Evolutionary conservation across 2,888 invertebrate genomes (phyloP), one percentile per base, ranked within the genome.

Genomic region (Amaurobius ferox): DNA sequence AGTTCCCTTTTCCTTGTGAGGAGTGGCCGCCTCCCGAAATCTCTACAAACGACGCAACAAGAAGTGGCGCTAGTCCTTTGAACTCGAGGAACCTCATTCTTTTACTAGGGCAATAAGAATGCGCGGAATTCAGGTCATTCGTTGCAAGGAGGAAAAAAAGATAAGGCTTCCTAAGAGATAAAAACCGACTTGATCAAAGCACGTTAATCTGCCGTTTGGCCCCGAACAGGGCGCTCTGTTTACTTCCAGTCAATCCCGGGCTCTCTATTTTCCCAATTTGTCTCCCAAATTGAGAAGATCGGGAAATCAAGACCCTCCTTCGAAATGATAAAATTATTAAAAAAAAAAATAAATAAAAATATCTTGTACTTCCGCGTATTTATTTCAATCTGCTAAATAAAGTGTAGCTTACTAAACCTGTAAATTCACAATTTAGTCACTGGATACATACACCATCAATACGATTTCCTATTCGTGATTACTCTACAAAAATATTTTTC

Each of bases 41-140:
- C 28, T 44, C 48, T 40, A 39, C 70, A 70, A 39, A 29, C 62
- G 61, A 35, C 66, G 66, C 40, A 48, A 40, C 23, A 26, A 55
- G 68, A 68, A 86, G 73, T 79, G 73, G 68, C 85, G 78, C 78
- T 79, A 79, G 85, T 86, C 85, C 79, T 86, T 86, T 86, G 85
- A 86, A 86, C 85, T 86, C 78, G 68, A 23, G 62, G 78, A 86
- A 86, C 85, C 85, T 86, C 85, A 86, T 86, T 86, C 85, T 86
- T 86, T 86, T 86, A 86, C 78, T 86, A 86, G 85, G 79, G 78
- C 85, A 86, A 86, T 78, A 86, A 86, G 85, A 86, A 86, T 86
- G 78, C 68, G 13, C 55, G 79, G 85, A 79, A 86, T 86, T 79
- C 85, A 86, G 85, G 85, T 86, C 85, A 86, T 79, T 86, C 74